Percentiles rank a stretch among this genome's conserved stretches.
Evolutionary conservation across 64 coral and sea anemone species (phyloP).

Genomic region (Catalaphyllia jardinei): DNA sequence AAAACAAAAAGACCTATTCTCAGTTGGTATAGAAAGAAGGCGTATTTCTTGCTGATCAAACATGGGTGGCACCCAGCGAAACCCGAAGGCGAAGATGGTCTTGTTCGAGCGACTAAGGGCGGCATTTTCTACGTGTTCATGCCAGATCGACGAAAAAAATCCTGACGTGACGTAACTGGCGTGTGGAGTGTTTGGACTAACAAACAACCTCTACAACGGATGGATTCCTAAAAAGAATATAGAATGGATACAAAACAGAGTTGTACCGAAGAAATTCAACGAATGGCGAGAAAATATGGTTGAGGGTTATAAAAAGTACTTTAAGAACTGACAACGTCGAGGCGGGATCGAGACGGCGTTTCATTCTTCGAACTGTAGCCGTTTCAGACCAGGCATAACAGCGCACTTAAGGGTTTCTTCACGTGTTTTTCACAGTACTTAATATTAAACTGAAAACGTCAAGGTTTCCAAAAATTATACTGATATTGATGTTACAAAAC

Average conservation of each 20-base stretch:
- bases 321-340: background rate
- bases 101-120: constrained; percentile 49
- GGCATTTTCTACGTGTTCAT: constrained; percentile 52
- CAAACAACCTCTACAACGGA: constrained; percentile 60
- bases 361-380: background rate
- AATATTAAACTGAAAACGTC: too few relatives aligned
- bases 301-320: constrained; percentile 21
- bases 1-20: too few relatives aligned
- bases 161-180: constrained; percentile 20
- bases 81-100: constrained; percentile 26
- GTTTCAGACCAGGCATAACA: background rate
- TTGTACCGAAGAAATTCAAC: constrained; percentile 27
- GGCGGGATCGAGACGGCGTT: too few relatives aligned
- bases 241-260: constrained; percentile 18
- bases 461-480: too few relatives aligned
- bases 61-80: constrained; percentile 38
- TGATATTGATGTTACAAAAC: too few relatives aligned
- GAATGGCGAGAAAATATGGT: constrained; percentile 25
- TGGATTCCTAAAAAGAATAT: constrained; percentile 23
- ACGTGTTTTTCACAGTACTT: too few relatives aligned
- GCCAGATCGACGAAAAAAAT: background rate
- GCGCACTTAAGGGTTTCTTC: too few relatives aligned
- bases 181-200: constrained; percentile 54
- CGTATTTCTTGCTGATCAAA: constrained; percentile 30
- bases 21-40: constrained; percentile 33